Evolutionary conservation across 2,888 invertebrate genomes (phyloP).

Genomic region (Agrotis clavis): DNA sequence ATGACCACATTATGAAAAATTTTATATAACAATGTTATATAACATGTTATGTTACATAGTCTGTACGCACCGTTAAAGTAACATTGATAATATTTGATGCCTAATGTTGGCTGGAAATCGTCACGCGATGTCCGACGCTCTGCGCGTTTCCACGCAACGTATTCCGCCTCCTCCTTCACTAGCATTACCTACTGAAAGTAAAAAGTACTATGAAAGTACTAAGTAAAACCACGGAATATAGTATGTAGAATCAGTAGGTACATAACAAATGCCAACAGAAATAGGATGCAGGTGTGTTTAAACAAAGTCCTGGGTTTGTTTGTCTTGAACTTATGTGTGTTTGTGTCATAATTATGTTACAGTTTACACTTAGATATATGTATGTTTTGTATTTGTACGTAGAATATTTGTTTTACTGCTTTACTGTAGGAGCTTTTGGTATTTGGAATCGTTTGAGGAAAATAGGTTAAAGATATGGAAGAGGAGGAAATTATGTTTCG

Average conservation of each 20-base stretch:
- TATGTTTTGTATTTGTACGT: conserved; percentile 3
- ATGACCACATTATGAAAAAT: no score
- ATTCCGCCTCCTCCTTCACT: no score
- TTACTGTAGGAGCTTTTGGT: neutral
- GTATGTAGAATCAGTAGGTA: neutral
- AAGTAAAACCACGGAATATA: conserved; percentile 2
- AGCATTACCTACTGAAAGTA: no score
- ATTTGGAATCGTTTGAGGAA: conserved; percentile 7
- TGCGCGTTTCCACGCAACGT: no score
- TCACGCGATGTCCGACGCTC: no score
- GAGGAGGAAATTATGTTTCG: no score
- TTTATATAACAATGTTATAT: no score
- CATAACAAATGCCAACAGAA: conserved; percentile 29
- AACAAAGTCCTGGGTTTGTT: conserved; percentile 46
- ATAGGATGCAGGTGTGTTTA: conserved; percentile 57
- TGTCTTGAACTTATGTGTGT: conserved; percentile 45
- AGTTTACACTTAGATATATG: conserved; percentile 20
- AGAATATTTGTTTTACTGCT: conserved; percentile 37
- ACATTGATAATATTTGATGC: no score
- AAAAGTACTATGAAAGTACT: neutral
- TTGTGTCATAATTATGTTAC: conserved; percentile 52
- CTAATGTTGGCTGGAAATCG: no score
- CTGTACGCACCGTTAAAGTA: no score
- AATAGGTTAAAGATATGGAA: neutral
- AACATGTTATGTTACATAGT: no score